Base-by-base conservation (phyloP, 2,797 vertebrate species). In the Todus mexicanus region DNA sequence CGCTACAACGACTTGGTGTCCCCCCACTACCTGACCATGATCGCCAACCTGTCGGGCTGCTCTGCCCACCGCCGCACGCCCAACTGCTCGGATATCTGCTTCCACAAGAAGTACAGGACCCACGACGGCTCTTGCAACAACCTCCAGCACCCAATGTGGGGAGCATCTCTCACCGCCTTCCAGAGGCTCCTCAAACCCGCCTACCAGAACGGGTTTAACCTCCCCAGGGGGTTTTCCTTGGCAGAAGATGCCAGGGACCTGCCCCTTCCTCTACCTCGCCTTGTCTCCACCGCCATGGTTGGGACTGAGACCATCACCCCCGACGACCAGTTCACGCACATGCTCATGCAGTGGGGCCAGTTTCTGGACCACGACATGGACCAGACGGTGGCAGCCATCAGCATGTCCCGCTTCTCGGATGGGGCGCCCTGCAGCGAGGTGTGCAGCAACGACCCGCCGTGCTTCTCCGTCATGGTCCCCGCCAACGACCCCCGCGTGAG, bases 301-400 rank as follows among this genome's bases (percentile, higher is more conserved):
- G 97, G 97, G 10, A 97, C 97, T 0, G 97, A 98, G 78, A 97
- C 97, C 31, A 59, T 97, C 68, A 97, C 97, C 20, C 95, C 96
- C 0, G 97, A 98, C 0, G 95, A 95, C 20, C 97, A 97, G 47
- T 98, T 97, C 92, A 98, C 97, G 0, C 97, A 98, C 88, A 97
- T 98, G 96, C 86, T 98, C 6, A 98, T 98, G 97, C 97, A 98
- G 40, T 98, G 97, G 97, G 97, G 97, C 5, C 97, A 98, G 87
- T 98, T 98, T 61, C 87, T 98, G 82, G 97, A 98, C 84, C 97
- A 98, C 0, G 97, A 98, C 76, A 84, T 98, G 92, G 97, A 98
- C 87, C 97, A 97, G 91, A 98, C 97, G 0, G 96, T 98, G 87
- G 97, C 97, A 26, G 97, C 97, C 42, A 97, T 98, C 13, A 97